Evolutionary conservation across 2,888 invertebrate genomes (phyloP), one percentile per base, ranked within the genome.

Genomic region (Drosophila yooni): DNA sequence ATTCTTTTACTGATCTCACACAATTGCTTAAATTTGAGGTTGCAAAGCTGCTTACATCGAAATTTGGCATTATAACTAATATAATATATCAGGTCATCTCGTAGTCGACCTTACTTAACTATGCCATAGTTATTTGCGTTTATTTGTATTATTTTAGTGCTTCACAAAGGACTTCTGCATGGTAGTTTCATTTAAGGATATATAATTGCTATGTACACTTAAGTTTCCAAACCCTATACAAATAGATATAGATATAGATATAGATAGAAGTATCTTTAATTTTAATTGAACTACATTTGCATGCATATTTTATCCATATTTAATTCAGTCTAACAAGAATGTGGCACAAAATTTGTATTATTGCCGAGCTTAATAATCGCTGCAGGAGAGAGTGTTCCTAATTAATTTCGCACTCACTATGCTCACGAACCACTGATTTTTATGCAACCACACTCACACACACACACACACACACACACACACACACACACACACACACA

Each of bases 341-440:
- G 34, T 36, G 29, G 6, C 2, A 21, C 13, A 8, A 21, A 6
- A n/a, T 54, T 69, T 25, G 6, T 50, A n/a, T 34, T 40, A 2
- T 25, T 15, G 18, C 29, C 1, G 6, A 43, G 43, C 38, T 21
- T 27, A 71, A 71, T 48, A 71, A 63, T 62, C 52, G 38, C 43
- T 15, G 57, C 34, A 56, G 56, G 15, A 34, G 34, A 73, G 71
- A 38, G 34, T 57, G 70, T 52, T 79, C 68, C 51, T 82, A 89
- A 89, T 85, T 85, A 85, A 88, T 84, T 84, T 89, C 64, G 75
- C 82, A 75, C 70, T 69, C 82, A 67, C 51, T 87, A 59, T 58
- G 13, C 34, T 40, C 7, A 54, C 56, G 21, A 68, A 31, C 50
- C 84, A 80, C 77, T 77, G 89, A 89, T 87, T 89, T 88, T 89